Evolutionary conservation across 2,888 invertebrate genomes (phyloP), one percentile per base, ranked within the genome.

Genomic region (Syrphus vitripennis): DNA sequence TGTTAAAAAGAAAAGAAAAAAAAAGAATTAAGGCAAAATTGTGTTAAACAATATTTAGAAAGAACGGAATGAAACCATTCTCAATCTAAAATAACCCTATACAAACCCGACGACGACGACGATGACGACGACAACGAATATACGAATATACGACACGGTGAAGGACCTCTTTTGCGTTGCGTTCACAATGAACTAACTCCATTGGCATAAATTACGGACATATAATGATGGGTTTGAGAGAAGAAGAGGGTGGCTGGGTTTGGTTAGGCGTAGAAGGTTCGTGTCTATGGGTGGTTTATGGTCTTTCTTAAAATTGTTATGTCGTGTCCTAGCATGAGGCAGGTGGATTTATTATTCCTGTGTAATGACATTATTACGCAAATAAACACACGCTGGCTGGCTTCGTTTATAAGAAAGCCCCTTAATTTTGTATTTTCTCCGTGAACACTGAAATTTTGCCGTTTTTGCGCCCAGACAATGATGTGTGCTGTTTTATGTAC

Each of bases 331-430:
- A 45, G 69, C 67, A 48, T 78, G 72, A 83, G 79, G 74, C 63
- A 59, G 80, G 80, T 84, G 75, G 80, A 84, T 76, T 80, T 80
- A 84, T 84, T 80, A 75, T 80, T 61, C 63, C 65, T 65, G 50
- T 81, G 76, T 76, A 77, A 86, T 74, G 76, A 86, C 81, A 79
- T 86, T 86, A 82, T 82, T 77, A 86, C 81, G 84, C 82, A 86
- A 84, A 84, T 84, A 80, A 84, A 84, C 80, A 80, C 80, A 84
- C 80, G 57, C 80, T 67, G 75, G 24, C 26, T 50, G 67, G 34
- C 67, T 67, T 50, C 67, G 50, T 34, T 67, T 50, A 24, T 34
- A 67, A 50, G 50, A 70, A 75, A 80, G 83, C 34, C 42, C 21
- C 57, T 59, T 67, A 45, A 65, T 75, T 67, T 76, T 71, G 67